Percentiles rank a stretch among this genome's conserved stretches.
These are phyloP conservation scores for Notodonta dromedarius DNA, from an alignment of 2,888 invertebrate genomes.

Conservation along the genomic window DNA sequence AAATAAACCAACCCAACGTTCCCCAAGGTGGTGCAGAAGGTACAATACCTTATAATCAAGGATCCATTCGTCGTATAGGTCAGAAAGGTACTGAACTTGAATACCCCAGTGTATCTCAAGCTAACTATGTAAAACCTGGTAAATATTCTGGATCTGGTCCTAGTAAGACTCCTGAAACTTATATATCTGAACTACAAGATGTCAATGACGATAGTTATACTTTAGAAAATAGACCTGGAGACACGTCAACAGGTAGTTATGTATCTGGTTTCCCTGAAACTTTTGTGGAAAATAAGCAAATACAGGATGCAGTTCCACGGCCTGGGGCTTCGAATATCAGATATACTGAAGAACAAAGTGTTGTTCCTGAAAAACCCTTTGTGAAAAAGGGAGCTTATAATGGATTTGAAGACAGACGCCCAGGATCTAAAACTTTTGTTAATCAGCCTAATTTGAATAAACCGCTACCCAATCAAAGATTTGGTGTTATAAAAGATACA, in stretches of 20 bases:
- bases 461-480: constrained; percentile 8
- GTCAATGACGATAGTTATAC: too few relatives aligned
- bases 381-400: not conserved
- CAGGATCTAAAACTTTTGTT: not conserved
- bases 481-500: not conserved
- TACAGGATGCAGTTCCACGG: not conserved
- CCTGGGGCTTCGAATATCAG: not conserved
- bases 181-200: not conserved
- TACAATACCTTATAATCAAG: not conserved
- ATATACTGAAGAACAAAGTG: not conserved
- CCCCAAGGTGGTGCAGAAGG: not conserved
- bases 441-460: constrained; percentile 4
- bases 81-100: constrained; percentile 4
- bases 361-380: not conserved
- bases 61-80: not conserved
- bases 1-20: not conserved
- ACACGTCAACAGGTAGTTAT: not conserved
- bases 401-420: not conserved
- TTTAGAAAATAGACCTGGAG: not conserved
- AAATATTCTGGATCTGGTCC: not conserved
- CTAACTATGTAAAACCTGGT: not conserved
- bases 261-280: not conserved
- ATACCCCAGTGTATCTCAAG: constrained; percentile 13
- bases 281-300: not conserved
- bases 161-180: not conserved